Conservation (phyloP, 2,888 invertebrate species). For the Xanthorhoe designata region DNA sequence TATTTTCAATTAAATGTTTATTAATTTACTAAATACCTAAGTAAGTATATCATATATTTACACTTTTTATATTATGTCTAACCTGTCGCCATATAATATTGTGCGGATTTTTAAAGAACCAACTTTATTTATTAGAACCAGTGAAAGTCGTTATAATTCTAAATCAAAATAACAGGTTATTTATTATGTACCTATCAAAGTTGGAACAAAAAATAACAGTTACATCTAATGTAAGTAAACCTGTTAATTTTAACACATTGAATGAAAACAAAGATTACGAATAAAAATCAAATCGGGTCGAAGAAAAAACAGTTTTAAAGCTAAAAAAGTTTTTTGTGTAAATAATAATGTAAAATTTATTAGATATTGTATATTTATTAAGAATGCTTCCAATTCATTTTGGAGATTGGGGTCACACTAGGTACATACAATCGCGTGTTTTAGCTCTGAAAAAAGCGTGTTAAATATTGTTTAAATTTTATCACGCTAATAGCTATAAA, state of each 20-base stretch:
- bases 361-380: neutral
- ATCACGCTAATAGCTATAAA: neutral
- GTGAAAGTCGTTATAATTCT: neutral
- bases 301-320: neutral
- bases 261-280: neutral
- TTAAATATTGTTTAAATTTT: neutral
- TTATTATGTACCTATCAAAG: neutral
- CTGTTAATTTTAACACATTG: neutral
- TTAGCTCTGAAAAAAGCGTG: neutral
- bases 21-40: no score
- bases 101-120: neutral
- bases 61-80: neutral
- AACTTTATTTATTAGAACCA: neutral
- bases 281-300: neutral
- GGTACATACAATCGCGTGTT: neutral
- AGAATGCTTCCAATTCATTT: neutral
- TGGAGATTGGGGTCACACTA: neutral
- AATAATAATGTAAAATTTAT: conserved; percentile 5
- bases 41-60: no score
- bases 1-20: no score
- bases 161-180: neutral
- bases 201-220: neutral
- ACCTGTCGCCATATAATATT: neutral
- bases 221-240: neutral
- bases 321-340: neutral